phyloP scores from a whole-genome alignment of 2,888 invertebrate genomes.

The Nomada ruficornis region DNA sequence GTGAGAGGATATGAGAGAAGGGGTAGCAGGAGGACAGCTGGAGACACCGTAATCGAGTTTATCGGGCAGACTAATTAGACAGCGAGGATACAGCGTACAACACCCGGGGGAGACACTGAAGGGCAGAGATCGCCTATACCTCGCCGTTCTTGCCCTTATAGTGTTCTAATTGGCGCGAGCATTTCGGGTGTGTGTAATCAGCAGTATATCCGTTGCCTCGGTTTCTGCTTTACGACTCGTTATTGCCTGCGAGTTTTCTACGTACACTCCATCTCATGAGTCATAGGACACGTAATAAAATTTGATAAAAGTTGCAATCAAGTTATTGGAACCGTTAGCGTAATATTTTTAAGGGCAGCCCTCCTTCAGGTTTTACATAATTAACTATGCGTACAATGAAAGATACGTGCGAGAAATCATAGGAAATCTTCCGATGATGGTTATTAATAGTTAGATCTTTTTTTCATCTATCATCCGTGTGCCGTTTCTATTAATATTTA shows the following conservation, averaged over 20 bases:
- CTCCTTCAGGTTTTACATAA: no score
- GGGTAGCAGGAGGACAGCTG: conserved; percentile 40
- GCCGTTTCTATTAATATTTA: no score
- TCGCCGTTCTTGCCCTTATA: conserved; percentile 64
- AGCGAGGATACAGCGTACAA: conserved; percentile 72
- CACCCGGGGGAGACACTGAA: conserved; percentile 67
- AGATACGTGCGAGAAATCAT: no score
- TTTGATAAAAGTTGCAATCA: no score
- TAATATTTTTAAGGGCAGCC: no score
- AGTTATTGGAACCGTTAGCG: no score
- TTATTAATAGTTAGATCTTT: no score
- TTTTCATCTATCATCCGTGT: no score
- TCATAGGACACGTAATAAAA: no score
- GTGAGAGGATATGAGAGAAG: conserved; percentile 40
- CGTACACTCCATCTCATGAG: no score
- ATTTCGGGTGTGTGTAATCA: conserved; percentile 48
- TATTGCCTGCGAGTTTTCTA: conserved; percentile 1
- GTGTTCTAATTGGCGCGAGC: conserved; percentile 66
- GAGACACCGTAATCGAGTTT: conserved; percentile 75
- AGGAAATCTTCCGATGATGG: no score
- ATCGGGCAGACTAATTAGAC: conserved; percentile 79
- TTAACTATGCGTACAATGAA: no score
- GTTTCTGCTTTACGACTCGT: conserved; percentile 34
- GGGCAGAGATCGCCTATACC: conserved; percentile 65
- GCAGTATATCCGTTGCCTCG: conserved; percentile 43